Conservation (phyloP, 2,113 vertebrate genomes). For the Planiliza haematocheilus region DNA sequence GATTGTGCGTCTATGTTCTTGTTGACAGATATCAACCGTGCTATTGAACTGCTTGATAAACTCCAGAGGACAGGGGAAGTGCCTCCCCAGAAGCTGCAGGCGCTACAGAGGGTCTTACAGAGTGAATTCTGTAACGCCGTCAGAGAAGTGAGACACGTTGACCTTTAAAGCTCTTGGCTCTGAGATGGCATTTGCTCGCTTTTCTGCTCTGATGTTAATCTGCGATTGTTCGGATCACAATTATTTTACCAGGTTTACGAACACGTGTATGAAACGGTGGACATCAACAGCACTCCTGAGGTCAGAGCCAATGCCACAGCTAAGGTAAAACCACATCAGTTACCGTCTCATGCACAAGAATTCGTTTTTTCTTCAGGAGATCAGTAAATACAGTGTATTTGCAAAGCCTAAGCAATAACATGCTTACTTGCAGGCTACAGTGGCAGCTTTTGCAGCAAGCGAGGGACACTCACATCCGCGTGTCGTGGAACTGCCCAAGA, state of each 20-base stretch:
- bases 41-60: constrained; percentile 97
- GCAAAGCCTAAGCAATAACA: neutral
- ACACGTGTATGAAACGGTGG: constrained; percentile 98
- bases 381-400: neutral
- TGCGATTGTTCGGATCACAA: constrained; percentile 3
- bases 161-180: neutral
- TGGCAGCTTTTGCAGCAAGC: constrained; percentile 98
- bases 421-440: constrained; percentile 87
- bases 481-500: constrained; percentile 98
- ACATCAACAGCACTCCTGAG: constrained; percentile 98
- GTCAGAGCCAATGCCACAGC: constrained; percentile 98
- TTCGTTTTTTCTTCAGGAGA: neutral
- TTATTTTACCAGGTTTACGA: constrained; percentile 91
- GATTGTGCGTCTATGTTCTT: constrained; percentile 11
- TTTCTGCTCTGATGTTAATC: neutral
- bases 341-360: neutral
- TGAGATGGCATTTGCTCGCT: neutral
- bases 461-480: constrained; percentile 98
- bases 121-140: constrained; percentile 99
- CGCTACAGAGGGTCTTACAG: constrained; percentile 96
- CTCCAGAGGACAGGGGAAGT: constrained; percentile 96
- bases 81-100: constrained; percentile 97
- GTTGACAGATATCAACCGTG: constrained; percentile 93
- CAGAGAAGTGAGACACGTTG: constrained; percentile 87
- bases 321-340: constrained; percentile 84